A percentile compares a stretch with the other conserved stretches of the same genome.
Conservation (phyloP, 2,113 vertebrate genomes). For the Catharus minimus region DNA sequence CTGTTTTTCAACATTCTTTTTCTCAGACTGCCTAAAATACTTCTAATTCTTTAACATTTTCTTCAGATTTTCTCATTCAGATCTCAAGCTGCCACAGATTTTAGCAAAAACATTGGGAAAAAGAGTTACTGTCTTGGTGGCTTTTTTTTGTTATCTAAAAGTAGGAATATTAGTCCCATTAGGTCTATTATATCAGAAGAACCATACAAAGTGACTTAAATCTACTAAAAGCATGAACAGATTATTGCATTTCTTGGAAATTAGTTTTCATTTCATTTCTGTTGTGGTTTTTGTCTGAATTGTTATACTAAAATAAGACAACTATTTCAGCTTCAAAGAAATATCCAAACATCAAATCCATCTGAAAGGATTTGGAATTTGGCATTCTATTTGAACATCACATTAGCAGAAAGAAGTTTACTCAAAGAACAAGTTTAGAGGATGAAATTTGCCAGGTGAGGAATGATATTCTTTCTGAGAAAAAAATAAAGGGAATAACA, state of each 20-base stretch:
- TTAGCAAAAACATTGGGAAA: neutral
- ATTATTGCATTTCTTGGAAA: neutral
- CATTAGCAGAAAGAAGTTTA: neutral
- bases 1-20: neutral
- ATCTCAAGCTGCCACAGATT: neutral
- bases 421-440: neutral
- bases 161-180: neutral
- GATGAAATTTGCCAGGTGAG: neutral
- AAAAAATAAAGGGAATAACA: neutral
- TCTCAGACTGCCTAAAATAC: neutral
- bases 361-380: neutral
- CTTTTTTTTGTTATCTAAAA: neutral
- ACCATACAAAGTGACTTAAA: neutral
- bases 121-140: neutral
- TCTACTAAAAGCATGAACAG: neutral
- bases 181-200: neutral
- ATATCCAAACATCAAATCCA: neutral
- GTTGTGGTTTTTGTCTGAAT: neutral
- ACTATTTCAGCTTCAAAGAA: neutral
- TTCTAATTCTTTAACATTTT: neutral
- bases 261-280: neutral
- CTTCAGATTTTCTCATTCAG: neutral
- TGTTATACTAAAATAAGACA: neutral
- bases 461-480: rapidly evolving
- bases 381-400: neutral